Evolutionary conservation across 2,113 vertebrate genomes (phyloP).

Genomic region (Misgurnus mizolepis): DNA sequence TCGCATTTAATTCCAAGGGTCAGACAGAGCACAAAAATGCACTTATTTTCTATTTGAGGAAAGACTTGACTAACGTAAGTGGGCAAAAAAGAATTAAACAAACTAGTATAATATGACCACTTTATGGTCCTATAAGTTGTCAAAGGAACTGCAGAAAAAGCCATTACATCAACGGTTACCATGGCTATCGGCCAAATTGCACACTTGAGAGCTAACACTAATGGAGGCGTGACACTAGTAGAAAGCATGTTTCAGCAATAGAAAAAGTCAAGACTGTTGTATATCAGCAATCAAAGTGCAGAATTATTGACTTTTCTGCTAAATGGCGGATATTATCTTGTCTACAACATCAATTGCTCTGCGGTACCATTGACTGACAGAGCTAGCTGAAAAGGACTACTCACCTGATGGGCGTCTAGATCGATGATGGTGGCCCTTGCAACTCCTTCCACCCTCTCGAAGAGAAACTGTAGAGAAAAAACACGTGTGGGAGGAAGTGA

Average conservation of each 20-base stretch:
- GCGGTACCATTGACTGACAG: slow-evolving; percentile 33
- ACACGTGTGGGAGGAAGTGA: background rate
- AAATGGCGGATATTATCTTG: slow-evolving; percentile 50
- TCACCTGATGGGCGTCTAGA: slow-evolving; percentile 97
- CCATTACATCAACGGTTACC: background rate
- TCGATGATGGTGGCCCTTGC: slow-evolving; percentile 92
- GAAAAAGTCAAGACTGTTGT: slow-evolving; percentile 14
- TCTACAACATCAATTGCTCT: slow-evolving; percentile 40
- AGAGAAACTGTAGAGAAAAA: slow-evolving; percentile 83
- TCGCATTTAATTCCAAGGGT: too few relatives aligned
- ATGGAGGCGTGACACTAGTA: slow-evolving; percentile 25
- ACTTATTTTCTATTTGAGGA: too few relatives aligned
- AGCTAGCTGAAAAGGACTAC: slow-evolving; percentile 57
- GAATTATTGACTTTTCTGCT: slow-evolving; percentile 35
- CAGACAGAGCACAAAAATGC: too few relatives aligned
- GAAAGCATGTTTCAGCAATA: background rate
- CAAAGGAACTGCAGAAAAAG: too few relatives aligned
- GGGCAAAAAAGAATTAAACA: too few relatives aligned
- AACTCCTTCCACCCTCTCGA: slow-evolving; percentile 89
- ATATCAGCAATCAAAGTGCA: slow-evolving; percentile 1
- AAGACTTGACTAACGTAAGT: too few relatives aligned
- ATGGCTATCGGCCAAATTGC: slow-evolving; percentile 19
- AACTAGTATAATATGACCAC: too few relatives aligned
- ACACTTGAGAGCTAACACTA: slow-evolving; percentile 29
- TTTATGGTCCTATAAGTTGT: too few relatives aligned